These are phyloP conservation scores for Resseliella maxima DNA, from an alignment of 2,888 invertebrate genomes.

Conservation along the genomic window DNA sequence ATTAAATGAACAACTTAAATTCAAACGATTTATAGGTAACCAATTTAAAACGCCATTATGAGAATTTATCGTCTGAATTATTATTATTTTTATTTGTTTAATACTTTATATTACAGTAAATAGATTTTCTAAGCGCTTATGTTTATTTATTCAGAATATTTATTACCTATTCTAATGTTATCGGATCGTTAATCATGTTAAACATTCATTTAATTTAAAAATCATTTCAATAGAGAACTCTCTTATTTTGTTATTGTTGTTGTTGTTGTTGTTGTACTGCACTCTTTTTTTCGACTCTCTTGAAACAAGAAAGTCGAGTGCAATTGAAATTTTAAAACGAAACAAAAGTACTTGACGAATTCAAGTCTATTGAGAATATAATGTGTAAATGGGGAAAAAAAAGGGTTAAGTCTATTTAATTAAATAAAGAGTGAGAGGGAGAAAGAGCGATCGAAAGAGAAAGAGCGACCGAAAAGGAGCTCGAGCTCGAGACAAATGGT, in stretches of 20 bases:
- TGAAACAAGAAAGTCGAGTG: not conserved
- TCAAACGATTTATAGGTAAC: not conserved
- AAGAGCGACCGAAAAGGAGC: too few relatives aligned
- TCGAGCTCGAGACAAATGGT: not conserved
- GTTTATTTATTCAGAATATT: not conserved
- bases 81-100: too few relatives aligned
- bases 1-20: not conserved
- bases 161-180: not conserved
- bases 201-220: not conserved
- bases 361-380: slow-evolving; percentile 4
- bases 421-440: too few relatives aligned
- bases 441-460: too few relatives aligned
- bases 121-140: not conserved
- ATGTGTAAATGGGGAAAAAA: not conserved
- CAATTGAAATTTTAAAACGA: not conserved
- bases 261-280: not conserved
- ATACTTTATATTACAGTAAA: not conserved
- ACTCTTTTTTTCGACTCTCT: not conserved
- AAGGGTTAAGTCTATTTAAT: slow-evolving; percentile 10
- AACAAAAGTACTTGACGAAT: slow-evolving; percentile 39
- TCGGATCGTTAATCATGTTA: not conserved
- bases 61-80: not conserved
- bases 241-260: not conserved
- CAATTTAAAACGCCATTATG: not conserved
- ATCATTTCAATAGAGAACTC: not conserved